Base-by-base conservation (phyloP, 1,140 invertebrate species). In the Euura saliciscinereae region DNA sequence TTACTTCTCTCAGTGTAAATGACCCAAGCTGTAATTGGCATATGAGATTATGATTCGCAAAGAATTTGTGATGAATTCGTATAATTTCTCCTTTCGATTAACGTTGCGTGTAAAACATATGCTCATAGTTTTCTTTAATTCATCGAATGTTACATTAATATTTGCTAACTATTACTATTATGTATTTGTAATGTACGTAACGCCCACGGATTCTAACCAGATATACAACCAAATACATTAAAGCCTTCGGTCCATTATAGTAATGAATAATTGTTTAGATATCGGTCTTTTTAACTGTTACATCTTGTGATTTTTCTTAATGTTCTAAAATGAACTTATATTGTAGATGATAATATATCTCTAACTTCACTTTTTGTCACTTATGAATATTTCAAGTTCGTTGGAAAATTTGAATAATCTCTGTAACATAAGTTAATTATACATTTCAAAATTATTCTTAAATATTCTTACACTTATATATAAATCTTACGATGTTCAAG, bases 131-230 rank as follows among this genome's bases (percentile, higher is more conserved):
- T 59, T 59, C 51, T 6, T 28, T 4, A 3, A 59, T 59, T 59
- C 10, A 59, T 11, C 13, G 51, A 11, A 59, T 11, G 51, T 28
- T 28, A 28, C 28, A 28, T 28, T 28, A 59, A 59, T 59, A 59
- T 59, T 59, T n/a, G 3, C 51, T 59, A 59, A 59, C 13, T 59
- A 59, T 59, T 59, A 59, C 51, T 59, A 59, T n/a, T 28, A 59
- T 59, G 51, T 59, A 59, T 59, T 59, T 59, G 51, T 59, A n/a
- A 11, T 59, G 51, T 59, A 59, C 51, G 51, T 59, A 59, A 59
- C 51, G 51, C 51, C 51, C 51, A 59, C 51, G 51, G 51, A 59
- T 59, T n/a, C 51, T 59, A 59, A 59, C 10, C 51, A 59, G 51
- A 59, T 59, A 59, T 59, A 59, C 51, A 59, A 59, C 51, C 51